Base-by-base conservation (phyloP, 2,113 vertebrate genomes). In the Syngnathus typhle region DNA sequence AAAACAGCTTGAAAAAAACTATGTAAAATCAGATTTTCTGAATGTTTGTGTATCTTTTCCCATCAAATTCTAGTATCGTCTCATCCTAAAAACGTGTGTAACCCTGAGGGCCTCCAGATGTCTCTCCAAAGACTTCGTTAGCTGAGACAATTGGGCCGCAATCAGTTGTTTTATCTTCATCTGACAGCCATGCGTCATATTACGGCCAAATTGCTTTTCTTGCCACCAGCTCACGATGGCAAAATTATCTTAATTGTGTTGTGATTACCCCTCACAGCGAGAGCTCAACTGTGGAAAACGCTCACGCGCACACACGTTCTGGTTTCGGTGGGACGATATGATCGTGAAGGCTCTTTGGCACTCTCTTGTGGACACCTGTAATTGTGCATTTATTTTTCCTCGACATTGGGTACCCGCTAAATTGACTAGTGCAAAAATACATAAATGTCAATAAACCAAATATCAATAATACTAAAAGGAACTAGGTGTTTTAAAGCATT, bases 231-330 rank as follows among this genome's bases (percentile, higher is more conserved):
- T 84, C 82, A 91, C 77, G 78, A 89, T 79, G 84, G 76, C 74
- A 92, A 92, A 93, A 91, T 93, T 91, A 93, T 92, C 91, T 92
- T 93, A 93, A 93, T 93, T 93, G 89, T 93, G 87, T 87, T 83
- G 83, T 92, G 90, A 93, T 92, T 91, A 92, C 90, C 89, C 90
- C 90, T 93, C 82, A 88, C 66, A 91, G 91, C 89, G 85, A 78
- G 83, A 88, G 83, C 82, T 81, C 81, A 70, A 74, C 68, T 51
- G 66, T 79, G 71, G 70, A 77, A 83, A 68, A 73, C 76, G 68
- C 75, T 67, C 75, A 63, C 55, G 8, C 19, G 41, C 37, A 37
- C 37, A 39, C 18, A 15, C n/a, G 5, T 36, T 23, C 2, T 55
- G 52, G 21, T 6, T 47, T 47, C 46, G 6, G 18, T n/a, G 7